These are phyloP conservation scores for Lontra canadensis DNA, from an alignment of 2,113 vertebrate genomes.

Conservation along the genomic window DNA sequence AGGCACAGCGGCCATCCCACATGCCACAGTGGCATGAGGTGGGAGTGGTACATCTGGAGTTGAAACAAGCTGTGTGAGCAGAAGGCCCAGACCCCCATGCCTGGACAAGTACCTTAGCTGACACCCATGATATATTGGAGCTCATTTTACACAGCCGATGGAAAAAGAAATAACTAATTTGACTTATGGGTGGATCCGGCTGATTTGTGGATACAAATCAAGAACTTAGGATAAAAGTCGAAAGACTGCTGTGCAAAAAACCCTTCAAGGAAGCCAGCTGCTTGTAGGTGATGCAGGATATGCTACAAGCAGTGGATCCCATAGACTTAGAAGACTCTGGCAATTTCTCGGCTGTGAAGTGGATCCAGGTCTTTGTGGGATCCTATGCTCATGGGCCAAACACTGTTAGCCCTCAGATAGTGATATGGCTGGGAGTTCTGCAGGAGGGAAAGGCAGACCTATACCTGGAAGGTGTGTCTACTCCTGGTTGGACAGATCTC, in stretches of 20 bases:
- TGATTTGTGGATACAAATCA: not conserved
- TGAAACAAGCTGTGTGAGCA: not conserved
- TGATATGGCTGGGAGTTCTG: not conserved
- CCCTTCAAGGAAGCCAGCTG: not conserved
- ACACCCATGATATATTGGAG: not conserved
- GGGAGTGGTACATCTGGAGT: not conserved
- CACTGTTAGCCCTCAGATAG: not conserved
- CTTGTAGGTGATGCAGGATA: not conserved
- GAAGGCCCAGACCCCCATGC: not conserved
- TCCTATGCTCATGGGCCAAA: not conserved
- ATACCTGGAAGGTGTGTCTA: not conserved
- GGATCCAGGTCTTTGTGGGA: not conserved
- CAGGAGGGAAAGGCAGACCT: not conserved
- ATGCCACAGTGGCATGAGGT: not conserved
- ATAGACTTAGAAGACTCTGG: not conserved
- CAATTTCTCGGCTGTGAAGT: not conserved
- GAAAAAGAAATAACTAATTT: not conserved
- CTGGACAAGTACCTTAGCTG: not conserved
- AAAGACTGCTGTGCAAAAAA: not conserved
- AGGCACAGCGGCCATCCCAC: not conserved
- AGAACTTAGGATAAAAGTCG: not conserved
- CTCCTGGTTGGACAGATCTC: not conserved
- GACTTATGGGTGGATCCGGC: not conserved
- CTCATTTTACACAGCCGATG: not conserved
- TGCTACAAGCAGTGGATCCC: not conserved